Evolutionary conservation across 2,113 vertebrate species (phyloP).

Genomic region (Microcebus griseorufus): DNA sequence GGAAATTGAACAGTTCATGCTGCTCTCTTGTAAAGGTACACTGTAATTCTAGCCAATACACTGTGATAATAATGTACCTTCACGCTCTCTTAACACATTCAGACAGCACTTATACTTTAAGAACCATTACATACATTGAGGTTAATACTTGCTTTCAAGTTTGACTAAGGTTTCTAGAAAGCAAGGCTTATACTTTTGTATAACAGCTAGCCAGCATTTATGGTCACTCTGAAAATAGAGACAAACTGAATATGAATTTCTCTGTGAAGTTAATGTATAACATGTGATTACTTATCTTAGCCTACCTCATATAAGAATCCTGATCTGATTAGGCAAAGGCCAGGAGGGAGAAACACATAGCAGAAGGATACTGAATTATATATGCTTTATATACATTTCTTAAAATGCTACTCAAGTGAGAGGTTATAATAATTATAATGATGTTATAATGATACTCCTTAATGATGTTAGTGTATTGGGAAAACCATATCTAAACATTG

Average conservation of each 20-base stretch:
- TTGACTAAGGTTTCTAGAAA: slow-evolving; percentile 62
- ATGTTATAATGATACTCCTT: not conserved
- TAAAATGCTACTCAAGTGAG: slow-evolving; percentile 50
- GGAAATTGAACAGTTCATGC: slow-evolving; percentile 38
- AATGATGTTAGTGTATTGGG: slow-evolving; percentile 21
- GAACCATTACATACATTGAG: not conserved
- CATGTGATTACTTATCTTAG: slow-evolving; percentile 32
- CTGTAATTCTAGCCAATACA: slow-evolving; percentile 23
- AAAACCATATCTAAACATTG: slow-evolving; percentile 16
- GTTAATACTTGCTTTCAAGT: slow-evolving; percentile 41
- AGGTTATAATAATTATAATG: slow-evolving; percentile 26
- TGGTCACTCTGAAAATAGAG: slow-evolving; percentile 12
- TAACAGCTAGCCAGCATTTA: not conserved
- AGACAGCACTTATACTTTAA: slow-evolving; percentile 43
- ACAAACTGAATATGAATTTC: slow-evolving; percentile 49
- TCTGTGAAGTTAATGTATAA: slow-evolving; percentile 46
- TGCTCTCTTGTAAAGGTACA: not conserved
- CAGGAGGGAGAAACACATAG: slow-evolving; percentile 1
- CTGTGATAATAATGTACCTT: slow-evolving; percentile 25
- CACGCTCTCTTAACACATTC: slow-evolving; percentile 31
- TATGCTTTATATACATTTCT: slow-evolving; percentile 25
- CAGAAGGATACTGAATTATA: not conserved
- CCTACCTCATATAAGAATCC: slow-evolving; percentile 37
- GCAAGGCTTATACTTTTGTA: slow-evolving; percentile 24
- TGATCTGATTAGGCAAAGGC: slow-evolving; percentile 38